Evolutionary conservation across 2,888 invertebrate species (phyloP).

Genomic region (Chloroclystis v-ata): DNA sequence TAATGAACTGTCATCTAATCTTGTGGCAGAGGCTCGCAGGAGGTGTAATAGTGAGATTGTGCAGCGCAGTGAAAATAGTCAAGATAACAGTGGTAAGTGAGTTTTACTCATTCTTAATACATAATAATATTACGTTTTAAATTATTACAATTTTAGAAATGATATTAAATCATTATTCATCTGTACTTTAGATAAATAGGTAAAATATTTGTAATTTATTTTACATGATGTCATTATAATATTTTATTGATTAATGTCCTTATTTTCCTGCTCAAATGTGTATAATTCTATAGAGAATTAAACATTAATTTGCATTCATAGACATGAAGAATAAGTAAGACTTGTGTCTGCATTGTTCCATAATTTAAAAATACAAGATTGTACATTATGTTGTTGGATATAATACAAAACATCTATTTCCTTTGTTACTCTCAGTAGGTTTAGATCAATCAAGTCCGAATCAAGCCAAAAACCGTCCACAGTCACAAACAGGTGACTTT

Average conservation of each 20-base stretch:
- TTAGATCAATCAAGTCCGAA: conserved; percentile 65
- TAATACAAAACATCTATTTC: background rate
- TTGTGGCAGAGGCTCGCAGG: conserved; percentile 63
- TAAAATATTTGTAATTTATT: too few relatives aligned
- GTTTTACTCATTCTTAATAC: too few relatives aligned
- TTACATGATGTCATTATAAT: too few relatives aligned
- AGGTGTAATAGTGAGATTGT: conserved; percentile 75
- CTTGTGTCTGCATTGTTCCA: background rate
- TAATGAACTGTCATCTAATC: conserved; percentile 81
- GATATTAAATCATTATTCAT: too few relatives aligned
- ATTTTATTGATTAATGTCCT: too few relatives aligned
- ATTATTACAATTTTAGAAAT: too few relatives aligned
- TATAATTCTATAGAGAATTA: background rate
- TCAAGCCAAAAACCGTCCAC: conserved; percentile 70
- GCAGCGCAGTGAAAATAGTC: conserved; percentile 59
- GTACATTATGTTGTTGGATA: background rate
- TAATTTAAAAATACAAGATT: background rate
- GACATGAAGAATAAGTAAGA: too few relatives aligned
- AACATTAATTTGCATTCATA: background rate
- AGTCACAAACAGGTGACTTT: conserved; percentile 81
- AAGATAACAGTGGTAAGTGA: conserved; percentile 56
- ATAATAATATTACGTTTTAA: too few relatives aligned
- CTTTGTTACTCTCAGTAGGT: conserved; percentile 44
- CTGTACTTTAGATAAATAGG: too few relatives aligned
- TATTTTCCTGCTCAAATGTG: background rate